Base-by-base conservation (phyloP, 2,113 vertebrate species). In the Dermatemys mawii region DNA sequence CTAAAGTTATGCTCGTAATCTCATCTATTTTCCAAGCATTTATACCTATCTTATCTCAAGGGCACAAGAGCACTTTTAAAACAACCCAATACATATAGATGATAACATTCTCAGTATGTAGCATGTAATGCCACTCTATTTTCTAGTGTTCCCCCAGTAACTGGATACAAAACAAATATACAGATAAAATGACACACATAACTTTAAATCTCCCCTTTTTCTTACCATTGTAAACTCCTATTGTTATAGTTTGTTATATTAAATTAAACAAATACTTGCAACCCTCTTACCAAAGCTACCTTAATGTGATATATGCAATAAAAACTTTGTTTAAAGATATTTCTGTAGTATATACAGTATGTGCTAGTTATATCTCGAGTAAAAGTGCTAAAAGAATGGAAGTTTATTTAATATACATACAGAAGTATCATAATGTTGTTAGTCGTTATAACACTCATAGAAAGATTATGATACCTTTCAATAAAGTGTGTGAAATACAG, bases 401-500 rank as follows among this genome's bases (percentile, higher is more conserved):
- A 35, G 46, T 21, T 89, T 88, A 83, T 92, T 82, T 78, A 86
- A 95, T 91, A 94, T 78, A 87, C 46, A 80, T 1, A 70, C 2
- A 87, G 57, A 35, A 67, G 48, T 83, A 90, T 41, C 3, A 19
- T 2, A 32, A 38, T 60, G 80, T 94, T 83, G 84, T 92, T 90
- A 90, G 88, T 73, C 92, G 84, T 90, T 90, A 53, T 49, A 92
- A 24, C 44, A 46, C n/a, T 88, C 89, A 85, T 55, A 80, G 41
- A 94, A 82, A 88, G 79, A 93, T 92, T 67, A 90, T 14, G 78
- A 53, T 80, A 53, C 38, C 81, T 78, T 93, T 83, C 88, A 55
- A 24, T 60, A 82, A 85, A 89, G 87, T 95, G 89, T 44, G 14
- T 5, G 86, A 92, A 84, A 92, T 51, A 54, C 86, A 63, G 90